Evolutionary conservation across 2,797 vertebrate species (phyloP).

Genomic region (Fistularia commersonii): DNA sequence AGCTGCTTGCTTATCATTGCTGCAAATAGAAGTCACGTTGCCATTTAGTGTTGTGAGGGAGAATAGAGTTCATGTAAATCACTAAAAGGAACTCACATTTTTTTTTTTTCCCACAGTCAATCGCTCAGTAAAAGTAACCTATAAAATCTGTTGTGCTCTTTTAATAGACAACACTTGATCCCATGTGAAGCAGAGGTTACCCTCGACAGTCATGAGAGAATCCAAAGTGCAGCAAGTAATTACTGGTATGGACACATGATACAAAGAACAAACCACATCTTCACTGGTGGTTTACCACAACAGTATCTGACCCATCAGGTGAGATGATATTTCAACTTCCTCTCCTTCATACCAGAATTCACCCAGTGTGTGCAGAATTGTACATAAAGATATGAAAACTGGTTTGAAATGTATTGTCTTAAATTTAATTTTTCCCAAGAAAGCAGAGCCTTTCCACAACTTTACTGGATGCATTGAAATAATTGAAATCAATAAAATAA

Average conservation of each 20-base stretch:
- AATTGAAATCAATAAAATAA: constrained; percentile 76
- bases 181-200: constrained; percentile 80
- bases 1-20: neutral
- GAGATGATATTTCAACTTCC: constrained; percentile 13
- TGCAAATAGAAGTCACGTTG: neutral
- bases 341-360: too few relatives aligned
- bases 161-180: constrained; percentile 74
- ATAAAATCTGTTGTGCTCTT: neutral
- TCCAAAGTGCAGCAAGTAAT: constrained; percentile 61
- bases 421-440: constrained; percentile 51
- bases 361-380: too few relatives aligned
- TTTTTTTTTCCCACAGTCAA: too few relatives aligned
- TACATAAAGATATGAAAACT: too few relatives aligned
- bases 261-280: constrained; percentile 70
- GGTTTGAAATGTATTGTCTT: constrained; percentile 12
- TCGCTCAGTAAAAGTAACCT: too few relatives aligned
- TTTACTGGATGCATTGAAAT: constrained; percentile 86
- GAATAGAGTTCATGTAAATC: neutral
- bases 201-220: constrained; percentile 54
- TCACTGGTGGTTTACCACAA: constrained; percentile 77
- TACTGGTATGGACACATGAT: constrained; percentile 52
- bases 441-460: constrained; percentile 76
- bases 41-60: neutral
- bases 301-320: constrained; percentile 67
- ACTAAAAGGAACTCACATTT: too few relatives aligned